Conservation (phyloP, 1,140 invertebrate genomes). For the Rhyacophila brunnea region DNA sequence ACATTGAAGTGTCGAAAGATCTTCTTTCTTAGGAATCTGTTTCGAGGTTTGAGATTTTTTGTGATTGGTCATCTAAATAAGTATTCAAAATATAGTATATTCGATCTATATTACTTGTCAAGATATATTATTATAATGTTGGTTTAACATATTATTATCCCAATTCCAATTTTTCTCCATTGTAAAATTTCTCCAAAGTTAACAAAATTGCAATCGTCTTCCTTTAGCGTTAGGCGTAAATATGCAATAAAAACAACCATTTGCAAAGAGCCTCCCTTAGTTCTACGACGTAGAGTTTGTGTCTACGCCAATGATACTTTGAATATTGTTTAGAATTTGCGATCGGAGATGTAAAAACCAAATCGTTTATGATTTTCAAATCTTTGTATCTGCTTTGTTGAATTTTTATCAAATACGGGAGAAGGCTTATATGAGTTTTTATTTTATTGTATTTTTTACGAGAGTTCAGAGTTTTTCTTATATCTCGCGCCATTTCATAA, state of each 20-base stretch:
- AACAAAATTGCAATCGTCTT: too few relatives aligned
- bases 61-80: too few relatives aligned
- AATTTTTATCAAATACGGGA: background rate
- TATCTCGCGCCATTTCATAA: background rate
- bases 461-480: background rate
- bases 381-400: background rate
- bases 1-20: too few relatives aligned
- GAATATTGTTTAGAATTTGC: constrained; percentile 25
- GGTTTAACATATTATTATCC: too few relatives aligned
- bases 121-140: too few relatives aligned
- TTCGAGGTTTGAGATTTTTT: too few relatives aligned
- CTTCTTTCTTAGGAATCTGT: too few relatives aligned
- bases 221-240: constrained; percentile 3
- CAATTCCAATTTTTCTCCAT: too few relatives aligned
- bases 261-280: constrained; percentile 8
- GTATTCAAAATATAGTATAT: too few relatives aligned
- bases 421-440: constrained; percentile 3
- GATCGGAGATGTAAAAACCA: constrained; percentile 6
- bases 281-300: background rate
- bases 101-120: too few relatives aligned
- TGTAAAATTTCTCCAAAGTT: too few relatives aligned
- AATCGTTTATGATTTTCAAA: background rate
- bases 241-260: constrained; percentile 17
- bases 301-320: constrained; percentile 20
- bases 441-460: background rate